phyloP scores from a whole-genome alignment of 64 coral and sea anemone species.

The Anthopleura sola region DNA sequence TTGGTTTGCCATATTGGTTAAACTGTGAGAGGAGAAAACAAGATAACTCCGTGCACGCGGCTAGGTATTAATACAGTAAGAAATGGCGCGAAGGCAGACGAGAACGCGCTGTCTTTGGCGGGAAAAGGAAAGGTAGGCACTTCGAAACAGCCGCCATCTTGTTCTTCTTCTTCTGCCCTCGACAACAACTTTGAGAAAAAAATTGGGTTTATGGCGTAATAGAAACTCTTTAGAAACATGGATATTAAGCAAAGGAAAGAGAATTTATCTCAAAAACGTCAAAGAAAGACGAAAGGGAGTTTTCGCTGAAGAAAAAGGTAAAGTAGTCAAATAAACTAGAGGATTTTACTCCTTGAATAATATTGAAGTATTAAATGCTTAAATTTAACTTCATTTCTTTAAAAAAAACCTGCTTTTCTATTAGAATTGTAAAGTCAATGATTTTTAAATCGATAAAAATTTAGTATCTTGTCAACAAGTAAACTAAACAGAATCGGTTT shows the following conservation, averaged over 20 bases:
- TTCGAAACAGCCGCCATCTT: neutral
- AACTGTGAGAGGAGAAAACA: slow-evolving; percentile 20
- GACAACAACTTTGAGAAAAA: neutral
- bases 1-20: slow-evolving; percentile 31
- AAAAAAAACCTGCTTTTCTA: neutral
- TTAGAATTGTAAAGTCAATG: neutral
- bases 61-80: neutral
- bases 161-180: neutral
- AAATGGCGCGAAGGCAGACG: slow-evolving; percentile 18
- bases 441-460: neutral
- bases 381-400: neutral
- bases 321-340: too few relatives aligned
- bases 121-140: neutral
- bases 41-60: slow-evolving; percentile 11
- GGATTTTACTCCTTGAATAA: neutral
- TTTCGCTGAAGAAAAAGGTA: too few relatives aligned
- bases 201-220: neutral
- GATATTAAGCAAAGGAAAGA: too few relatives aligned
- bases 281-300: too few relatives aligned
- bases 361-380: neutral
- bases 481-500: neutral
- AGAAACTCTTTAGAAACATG: too few relatives aligned
- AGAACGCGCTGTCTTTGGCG: slow-evolving; percentile 6
- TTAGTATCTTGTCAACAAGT: neutral
- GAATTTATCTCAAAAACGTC: too few relatives aligned